A percentile compares a stretch with the other conserved stretches of the same genome.
Evolutionary conservation across 1,140 invertebrate species (phyloP).

Genomic region (Drosophila suzukii): DNA sequence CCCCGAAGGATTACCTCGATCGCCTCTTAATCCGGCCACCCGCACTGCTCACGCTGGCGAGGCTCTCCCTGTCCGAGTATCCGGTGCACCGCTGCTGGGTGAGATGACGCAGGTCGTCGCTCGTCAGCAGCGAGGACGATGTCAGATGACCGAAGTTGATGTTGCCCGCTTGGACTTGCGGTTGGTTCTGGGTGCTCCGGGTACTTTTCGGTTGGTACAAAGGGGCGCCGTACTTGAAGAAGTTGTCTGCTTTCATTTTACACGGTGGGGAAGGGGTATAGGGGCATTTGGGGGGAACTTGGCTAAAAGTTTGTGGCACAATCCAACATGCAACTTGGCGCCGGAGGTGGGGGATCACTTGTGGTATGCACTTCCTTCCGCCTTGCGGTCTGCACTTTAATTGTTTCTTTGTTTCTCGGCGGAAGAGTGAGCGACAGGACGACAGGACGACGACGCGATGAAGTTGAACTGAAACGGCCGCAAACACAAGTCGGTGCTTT

Average conservation of each 20-base stretch:
- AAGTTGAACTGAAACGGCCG: conserved; percentile 72
- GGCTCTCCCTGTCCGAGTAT: conserved; percentile 72
- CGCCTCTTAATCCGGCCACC: conserved; percentile 60
- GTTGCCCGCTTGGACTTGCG: conserved; percentile 58
- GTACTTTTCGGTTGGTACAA: conserved; percentile 74
- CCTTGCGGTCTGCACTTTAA: conserved; percentile 69
- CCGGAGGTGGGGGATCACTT: conserved; percentile 44
- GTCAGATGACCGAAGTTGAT: conserved; percentile 45
- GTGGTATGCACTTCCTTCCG: conserved; percentile 78
- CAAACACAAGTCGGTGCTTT: conserved; percentile 57
- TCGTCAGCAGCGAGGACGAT: conserved; percentile 52
- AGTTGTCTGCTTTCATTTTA: conserved; percentile 84
- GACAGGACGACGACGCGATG: conserved; percentile 62
- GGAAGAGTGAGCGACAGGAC: conserved; percentile 43
- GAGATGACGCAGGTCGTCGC: conserved; percentile 63
- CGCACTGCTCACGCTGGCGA: conserved; percentile 65
- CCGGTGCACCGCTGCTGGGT: conserved; percentile 45
- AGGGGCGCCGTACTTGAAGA: conserved; percentile 72
- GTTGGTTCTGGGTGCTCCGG: conserved; percentile 62
- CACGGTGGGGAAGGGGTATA: conserved; percentile 4
- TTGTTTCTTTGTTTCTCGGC: conserved; percentile 72
- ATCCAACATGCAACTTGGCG: conserved; percentile 65
- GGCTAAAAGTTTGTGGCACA: conserved; percentile 57
- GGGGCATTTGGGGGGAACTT: conserved; percentile 10
- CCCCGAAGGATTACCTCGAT: conserved; percentile 48